Base-by-base conservation (phyloP, 2,113 vertebrate species). In the Catagonus wagneri region DNA sequence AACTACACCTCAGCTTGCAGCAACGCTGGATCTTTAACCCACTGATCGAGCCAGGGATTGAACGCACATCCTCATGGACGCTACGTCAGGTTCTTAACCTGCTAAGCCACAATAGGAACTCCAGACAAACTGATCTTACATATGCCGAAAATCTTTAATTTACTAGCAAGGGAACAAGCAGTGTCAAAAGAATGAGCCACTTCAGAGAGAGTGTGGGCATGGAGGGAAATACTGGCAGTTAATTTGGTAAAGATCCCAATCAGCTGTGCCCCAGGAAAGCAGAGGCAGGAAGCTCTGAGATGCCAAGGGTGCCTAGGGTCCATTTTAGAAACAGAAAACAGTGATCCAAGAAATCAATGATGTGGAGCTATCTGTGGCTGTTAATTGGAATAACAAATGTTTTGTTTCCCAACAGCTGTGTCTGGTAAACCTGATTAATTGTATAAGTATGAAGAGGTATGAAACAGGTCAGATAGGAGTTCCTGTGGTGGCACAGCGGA, bases 251-350 rank as follows among this genome's bases (percentile, higher is more conserved):
- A 89, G 60, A 68, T 68, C 8, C 61, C 56, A 50, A 92, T 68
- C 36, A 74, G 50, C 16, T 80, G n/a, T 39, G 34, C 92, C 25
- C 17, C 56, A 74, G 36, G 63, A 71, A 83, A 76, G 36, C 69
- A 50, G 52, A 74, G 75, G 50, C n/a, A 89, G 84, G 60, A 92
- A 84, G 65, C 65, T 72, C 20, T 34, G 75, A 83, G 29, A 50
- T 29, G 11, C 52, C 76, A 79, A 54, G 22, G 56, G 17, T 76
- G 29, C 74, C n/a, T 60, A 68, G 44, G 79, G 61, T 54, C 39
- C 71, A 85, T 32, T n/a, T 85, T 44, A 76, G 88, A 90, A 74
- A 80, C 71, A 84, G 76, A 80, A 91, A 95, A 25, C 52, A 72
- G 68, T 56, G 52, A 50, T 15, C 22, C 36, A 61, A 36, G 65